phyloP scores from a whole-genome alignment of 2,888 invertebrate genomes.

The Melinopterus prodromus region DNA sequence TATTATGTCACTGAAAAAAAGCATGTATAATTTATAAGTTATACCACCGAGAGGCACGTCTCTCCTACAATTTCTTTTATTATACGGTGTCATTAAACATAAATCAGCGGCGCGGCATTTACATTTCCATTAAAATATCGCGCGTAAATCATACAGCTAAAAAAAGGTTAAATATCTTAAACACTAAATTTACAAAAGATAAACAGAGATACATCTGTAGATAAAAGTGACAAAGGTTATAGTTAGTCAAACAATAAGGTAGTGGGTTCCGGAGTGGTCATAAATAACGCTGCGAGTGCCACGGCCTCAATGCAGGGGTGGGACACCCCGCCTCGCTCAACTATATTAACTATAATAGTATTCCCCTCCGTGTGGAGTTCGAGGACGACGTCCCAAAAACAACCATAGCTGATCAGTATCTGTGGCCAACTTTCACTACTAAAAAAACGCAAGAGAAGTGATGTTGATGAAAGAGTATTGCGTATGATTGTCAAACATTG shows the following conservation, averaged over 20 bases:
- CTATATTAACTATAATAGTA: conserved; percentile 49
- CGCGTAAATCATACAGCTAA: conserved; percentile 42
- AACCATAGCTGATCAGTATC: conserved; percentile 56
- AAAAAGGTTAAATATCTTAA: conserved; percentile 58
- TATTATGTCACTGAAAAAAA: conserved; percentile 23
- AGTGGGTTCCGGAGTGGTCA: conserved; percentile 57
- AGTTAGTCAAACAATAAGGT: conserved; percentile 62
- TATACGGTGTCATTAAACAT: conserved; percentile 37
- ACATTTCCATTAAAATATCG: conserved; percentile 44
- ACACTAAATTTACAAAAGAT: conserved; percentile 61
- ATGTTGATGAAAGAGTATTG: conserved; percentile 16
- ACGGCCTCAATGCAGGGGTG: conserved; percentile 49
- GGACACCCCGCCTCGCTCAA: conserved; percentile 50
- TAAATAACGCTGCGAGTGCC: conserved; percentile 59
- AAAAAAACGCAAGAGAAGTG: not conserved
- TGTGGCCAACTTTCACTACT: conserved; percentile 51
- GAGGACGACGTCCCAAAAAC: conserved; percentile 47
- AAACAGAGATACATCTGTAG: conserved; percentile 60
- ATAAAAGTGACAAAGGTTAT: conserved; percentile 61
- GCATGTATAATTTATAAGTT: conserved; percentile 31
- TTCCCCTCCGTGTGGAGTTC: conserved; percentile 47
- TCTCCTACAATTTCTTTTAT: conserved; percentile 31
- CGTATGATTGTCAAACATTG: no score
- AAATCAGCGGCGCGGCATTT: conserved; percentile 42
- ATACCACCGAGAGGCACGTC: conserved; percentile 22